A percentile compares a stretch with the other conserved stretches of the same genome.
phyloP scores from a whole-genome alignment of 2,888 invertebrate genomes.

The Andricus curvator region DNA sequence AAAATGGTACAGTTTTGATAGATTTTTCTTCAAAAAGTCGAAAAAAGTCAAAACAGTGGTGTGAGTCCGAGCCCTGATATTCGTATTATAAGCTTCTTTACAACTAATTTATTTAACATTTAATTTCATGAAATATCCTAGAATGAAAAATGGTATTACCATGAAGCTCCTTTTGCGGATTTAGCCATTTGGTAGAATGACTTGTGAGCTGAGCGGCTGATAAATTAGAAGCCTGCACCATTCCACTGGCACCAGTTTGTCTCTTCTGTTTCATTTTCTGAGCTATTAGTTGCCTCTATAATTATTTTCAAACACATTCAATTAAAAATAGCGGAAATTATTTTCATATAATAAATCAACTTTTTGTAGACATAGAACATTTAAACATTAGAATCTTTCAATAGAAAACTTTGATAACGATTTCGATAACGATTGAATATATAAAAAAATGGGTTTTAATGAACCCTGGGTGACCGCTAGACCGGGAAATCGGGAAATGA shows the following conservation, averaged over 20 bases:
- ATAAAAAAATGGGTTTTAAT: neutral
- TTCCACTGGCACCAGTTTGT: slow-evolving; percentile 86
- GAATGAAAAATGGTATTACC: slow-evolving; percentile 77
- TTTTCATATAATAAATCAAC: no score
- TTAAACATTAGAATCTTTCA: neutral
- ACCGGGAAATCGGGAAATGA: no score
- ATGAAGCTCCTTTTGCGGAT: slow-evolving; percentile 83
- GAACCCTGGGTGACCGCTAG: neutral
- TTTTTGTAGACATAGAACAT: no score
- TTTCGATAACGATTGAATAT: neutral
- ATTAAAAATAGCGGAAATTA: slow-evolving; percentile 3
- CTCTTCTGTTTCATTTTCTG: slow-evolving; percentile 93
- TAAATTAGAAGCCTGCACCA: slow-evolving; percentile 92
- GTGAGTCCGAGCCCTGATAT: no score
- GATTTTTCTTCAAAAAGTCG: no score
- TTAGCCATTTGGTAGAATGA: slow-evolving; percentile 84
- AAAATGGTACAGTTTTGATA: no score
- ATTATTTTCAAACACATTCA: slow-evolving; percentile 49
- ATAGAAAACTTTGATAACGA: neutral
- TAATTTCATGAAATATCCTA: neutral
- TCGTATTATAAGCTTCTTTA: no score
- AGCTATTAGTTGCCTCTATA: slow-evolving; percentile 91
- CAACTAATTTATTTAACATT: no score
- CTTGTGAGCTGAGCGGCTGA: slow-evolving; percentile 84
- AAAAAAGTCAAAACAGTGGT: no score